Evolutionary conservation across 2,797 vertebrate genomes (phyloP).

Genomic region (Avahi laniger): DNA sequence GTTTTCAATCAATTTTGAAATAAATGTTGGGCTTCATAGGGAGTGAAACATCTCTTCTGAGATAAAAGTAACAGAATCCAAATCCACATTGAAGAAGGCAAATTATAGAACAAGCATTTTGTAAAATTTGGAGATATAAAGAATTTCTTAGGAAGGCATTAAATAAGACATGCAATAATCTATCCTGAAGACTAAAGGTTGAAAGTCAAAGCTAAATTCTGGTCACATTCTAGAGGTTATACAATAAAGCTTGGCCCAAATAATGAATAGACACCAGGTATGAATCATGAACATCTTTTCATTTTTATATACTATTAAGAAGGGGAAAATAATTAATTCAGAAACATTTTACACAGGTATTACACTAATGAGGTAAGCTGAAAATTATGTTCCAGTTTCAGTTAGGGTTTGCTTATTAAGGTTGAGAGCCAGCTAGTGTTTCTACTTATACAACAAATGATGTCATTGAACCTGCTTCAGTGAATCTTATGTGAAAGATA

Average conservation of each 20-base stretch:
- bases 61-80: neutral
- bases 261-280: neutral
- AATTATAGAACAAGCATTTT: constrained; percentile 23
- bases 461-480: constrained; percentile 63
- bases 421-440: constrained; percentile 54
- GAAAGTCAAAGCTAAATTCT: constrained; percentile 39
- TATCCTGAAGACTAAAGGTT: constrained; percentile 57
- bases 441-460: constrained; percentile 58
- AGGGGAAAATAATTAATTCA: constrained; percentile 32
- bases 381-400: constrained; percentile 43
- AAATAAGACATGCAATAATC: constrained; percentile 53
- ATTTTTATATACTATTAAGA: constrained; percentile 30
- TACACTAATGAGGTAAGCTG: neutral
- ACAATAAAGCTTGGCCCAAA: constrained; percentile 24
- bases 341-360: neutral
- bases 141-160: constrained; percentile 57
- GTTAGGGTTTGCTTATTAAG: constrained; percentile 50
- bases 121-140: constrained; percentile 56
- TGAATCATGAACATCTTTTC: neutral
- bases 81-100: neutral
- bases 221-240: neutral
- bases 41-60: neutral
- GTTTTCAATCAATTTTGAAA: constrained; percentile 68
- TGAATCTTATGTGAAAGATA: constrained; percentile 58
- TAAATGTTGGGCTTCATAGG: constrained; percentile 56